A percentile compares a stretch with the other conserved stretches of the same genome.
These are phyloP conservation scores for Sebastes iracundus DNA, from an alignment of 2,797 vertebrate genomes.

Conservation along the genomic window DNA sequence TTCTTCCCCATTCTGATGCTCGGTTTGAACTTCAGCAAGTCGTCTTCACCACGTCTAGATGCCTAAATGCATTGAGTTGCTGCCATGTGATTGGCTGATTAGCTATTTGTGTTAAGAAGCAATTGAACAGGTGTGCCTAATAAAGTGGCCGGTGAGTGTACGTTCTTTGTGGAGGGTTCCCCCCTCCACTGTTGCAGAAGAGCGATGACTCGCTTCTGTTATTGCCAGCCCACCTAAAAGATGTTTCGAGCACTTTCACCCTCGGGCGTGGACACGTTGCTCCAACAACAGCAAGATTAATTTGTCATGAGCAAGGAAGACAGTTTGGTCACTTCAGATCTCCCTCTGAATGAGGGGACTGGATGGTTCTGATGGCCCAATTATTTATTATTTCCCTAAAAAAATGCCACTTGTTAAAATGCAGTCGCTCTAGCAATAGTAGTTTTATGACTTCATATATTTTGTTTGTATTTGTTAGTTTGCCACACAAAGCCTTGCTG, in stretches of 20 bases:
- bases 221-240: background rate
- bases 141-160: no score
- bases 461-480: background rate
- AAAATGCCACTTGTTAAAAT: background rate
- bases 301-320: background rate
- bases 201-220: background rate
- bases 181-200: background rate
- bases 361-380: background rate
- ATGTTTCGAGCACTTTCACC: background rate
- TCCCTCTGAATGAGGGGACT: background rate
- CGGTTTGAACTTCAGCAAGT: no score
- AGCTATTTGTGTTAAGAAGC: no score
- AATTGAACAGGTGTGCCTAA: no score
- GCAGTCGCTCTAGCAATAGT: background rate
- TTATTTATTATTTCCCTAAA: background rate
- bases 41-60: no score
- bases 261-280: background rate
- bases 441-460: background rate
- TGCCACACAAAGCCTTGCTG: background rate
- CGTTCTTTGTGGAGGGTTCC: background rate
- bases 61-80: no score
- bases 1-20: no score
- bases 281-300: background rate
- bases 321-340: background rate
- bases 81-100: no score